Evolutionary conservation across 1,140 invertebrate species (phyloP).

Genomic region (Lordiphosa clarofinis): DNA sequence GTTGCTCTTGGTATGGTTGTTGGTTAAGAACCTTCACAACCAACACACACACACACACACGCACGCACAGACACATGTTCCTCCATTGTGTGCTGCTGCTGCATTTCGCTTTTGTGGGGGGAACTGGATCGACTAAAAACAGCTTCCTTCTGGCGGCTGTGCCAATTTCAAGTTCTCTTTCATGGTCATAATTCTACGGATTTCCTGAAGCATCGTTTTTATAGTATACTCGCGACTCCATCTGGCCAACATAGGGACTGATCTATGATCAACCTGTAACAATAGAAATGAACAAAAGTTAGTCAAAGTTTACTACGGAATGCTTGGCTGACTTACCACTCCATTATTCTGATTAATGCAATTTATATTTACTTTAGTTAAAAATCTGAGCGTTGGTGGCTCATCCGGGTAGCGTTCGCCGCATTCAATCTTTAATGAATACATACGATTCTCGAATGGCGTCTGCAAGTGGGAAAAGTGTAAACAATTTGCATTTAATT

Average conservation of each 20-base stretch:
- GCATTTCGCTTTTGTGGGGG: slow-evolving; percentile 10
- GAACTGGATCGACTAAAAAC: slow-evolving; percentile 86
- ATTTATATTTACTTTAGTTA: slow-evolving; percentile 99
- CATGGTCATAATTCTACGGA: slow-evolving; percentile 95
- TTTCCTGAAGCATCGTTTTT: slow-evolving; percentile 96
- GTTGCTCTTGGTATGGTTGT: slow-evolving; percentile 39
- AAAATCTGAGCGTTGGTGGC: slow-evolving; percentile 95
- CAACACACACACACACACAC: background rate
- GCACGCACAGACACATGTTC: background rate
- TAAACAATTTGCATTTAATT: slow-evolving; percentile 27
- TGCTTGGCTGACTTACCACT: slow-evolving; percentile 86
- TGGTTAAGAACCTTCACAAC: slow-evolving; percentile 16
- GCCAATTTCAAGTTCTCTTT: slow-evolving; percentile 98
- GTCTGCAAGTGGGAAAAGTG: slow-evolving; percentile 85
- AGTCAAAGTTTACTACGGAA: background rate
- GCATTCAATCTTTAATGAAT: slow-evolving; percentile 98
- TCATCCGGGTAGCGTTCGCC: slow-evolving; percentile 97
- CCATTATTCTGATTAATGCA: slow-evolving; percentile 97
- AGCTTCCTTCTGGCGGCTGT: slow-evolving; percentile 97
- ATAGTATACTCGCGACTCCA: slow-evolving; percentile 98
- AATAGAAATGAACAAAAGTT: background rate
- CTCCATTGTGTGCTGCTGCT: slow-evolving; percentile 19
- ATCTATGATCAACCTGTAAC: slow-evolving; percentile 93
- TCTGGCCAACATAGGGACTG: slow-evolving; percentile 93
- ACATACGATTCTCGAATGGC: slow-evolving; percentile 99